Evolutionary conservation across 2,113 vertebrate species (phyloP), one percentile per base, ranked within the genome.

Genomic region (Phrynosoma platyrhinos): DNA sequence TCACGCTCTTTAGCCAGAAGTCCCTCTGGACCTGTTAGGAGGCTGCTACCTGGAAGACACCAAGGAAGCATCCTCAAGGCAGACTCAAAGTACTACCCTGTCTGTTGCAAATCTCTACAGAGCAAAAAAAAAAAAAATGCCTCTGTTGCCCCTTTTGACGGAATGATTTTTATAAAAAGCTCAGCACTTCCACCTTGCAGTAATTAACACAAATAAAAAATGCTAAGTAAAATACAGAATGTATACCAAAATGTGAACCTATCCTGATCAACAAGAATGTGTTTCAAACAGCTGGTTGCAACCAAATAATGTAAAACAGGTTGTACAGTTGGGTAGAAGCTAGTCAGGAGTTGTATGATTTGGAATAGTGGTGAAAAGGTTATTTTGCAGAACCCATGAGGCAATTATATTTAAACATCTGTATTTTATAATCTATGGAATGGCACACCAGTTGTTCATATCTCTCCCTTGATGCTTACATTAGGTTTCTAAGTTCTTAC

Each of bases 1-100:
- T 99, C 98, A n/a, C 98, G 94, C 76, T 99, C 98, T 95, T 99
- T 99, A 91, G 96, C 92, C 85, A 98, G 97, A 91, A 98, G 92
- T 76, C 98, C 98, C 91, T 99, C 99, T 0, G 98, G 96, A 13
- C 98, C 98, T 0, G 98, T 99, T 90, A 99, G 95, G 25, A 99
- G 97, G 92, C 98, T 98, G 95, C 97, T 98, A 83, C 98, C 99
- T 98, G 91, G 0, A 18, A 85, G 23, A 82, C 23, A 87, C n/a
- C 85, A 86, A 2, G 0, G 84, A 27, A 21, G 27, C 53, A 40
- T 2, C 84, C 1, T 91, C 77, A 90, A 23, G 1, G 8, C 76
- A 58, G 90, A 53, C 42, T 83, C 47, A 58, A 62, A 30, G 72
- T 69, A 86, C 75, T 62, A 68, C 27, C 42, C 16, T 52, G 55